Evolutionary conservation across 2,888 invertebrate genomes (phyloP).

Genomic region (Cancer borealis): DNA sequence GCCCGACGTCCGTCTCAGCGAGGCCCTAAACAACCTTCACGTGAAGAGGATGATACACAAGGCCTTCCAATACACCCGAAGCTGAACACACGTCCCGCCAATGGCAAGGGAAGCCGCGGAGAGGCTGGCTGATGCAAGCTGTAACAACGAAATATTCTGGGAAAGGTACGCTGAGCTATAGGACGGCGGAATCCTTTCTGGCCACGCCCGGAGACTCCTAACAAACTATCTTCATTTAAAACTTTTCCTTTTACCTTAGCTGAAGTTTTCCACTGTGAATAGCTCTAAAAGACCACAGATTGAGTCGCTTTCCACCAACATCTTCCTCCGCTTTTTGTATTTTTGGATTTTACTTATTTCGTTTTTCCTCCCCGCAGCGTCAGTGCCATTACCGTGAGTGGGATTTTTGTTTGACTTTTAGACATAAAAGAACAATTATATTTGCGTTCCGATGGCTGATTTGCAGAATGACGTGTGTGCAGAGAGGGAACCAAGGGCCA

Average conservation of each 20-base stretch:
- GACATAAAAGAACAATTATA: constrained; percentile 25
- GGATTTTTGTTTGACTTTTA: constrained; percentile 10
- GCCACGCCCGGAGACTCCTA: constrained; percentile 70
- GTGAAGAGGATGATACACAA: background rate
- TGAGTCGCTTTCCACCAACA: constrained; percentile 73
- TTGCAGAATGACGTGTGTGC: background rate
- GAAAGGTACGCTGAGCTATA: background rate
- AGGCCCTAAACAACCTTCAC: background rate
- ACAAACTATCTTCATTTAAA: constrained; percentile 77
- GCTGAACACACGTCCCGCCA: background rate
- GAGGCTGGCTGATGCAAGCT: background rate
- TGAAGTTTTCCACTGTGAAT: constrained; percentile 75
- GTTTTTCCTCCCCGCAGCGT: background rate
- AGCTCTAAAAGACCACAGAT: constrained; percentile 75
- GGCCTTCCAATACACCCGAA: background rate
- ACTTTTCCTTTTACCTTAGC: constrained; percentile 73
- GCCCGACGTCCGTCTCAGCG: background rate
- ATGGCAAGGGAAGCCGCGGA: background rate
- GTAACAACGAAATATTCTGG: constrained; percentile 57
- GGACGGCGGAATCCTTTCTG: constrained; percentile 30
- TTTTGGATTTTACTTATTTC: constrained; percentile 47
- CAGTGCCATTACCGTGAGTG: constrained; percentile 31
- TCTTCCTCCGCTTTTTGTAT: constrained; percentile 66
- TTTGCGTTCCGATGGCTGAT: constrained; percentile 17
- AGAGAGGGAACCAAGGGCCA: background rate